Evolutionary conservation across 2,797 vertebrate species (phyloP), one percentile per base, ranked within the genome.

Genomic region (Mus caroli): DNA sequence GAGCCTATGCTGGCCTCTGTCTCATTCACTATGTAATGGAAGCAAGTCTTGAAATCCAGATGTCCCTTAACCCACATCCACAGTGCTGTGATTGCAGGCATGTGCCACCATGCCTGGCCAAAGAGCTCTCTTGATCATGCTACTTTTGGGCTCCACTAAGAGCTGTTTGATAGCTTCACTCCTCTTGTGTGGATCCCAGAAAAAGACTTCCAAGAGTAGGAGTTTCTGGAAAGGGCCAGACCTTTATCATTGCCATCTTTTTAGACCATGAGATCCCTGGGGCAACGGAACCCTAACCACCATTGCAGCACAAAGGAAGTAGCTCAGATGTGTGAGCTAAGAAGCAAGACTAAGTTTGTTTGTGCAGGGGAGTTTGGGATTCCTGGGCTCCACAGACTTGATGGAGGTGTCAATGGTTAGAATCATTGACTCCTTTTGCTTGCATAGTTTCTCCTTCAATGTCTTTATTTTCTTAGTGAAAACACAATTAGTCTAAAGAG

Each of bases 401-500:
- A 52, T 11, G 28, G 28, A 26, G 13, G 14, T 22, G 28, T 10
- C 40, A 84, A 67, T 28, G n/a, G 54, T 67, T 77, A 75, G 64
- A 71, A 64, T 82, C 24, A 84, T n/a, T 78, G 37, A 73, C 14
- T 43, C 60, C 92, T 73, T 79, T 62, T 79, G 26, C 28, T 31
- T 46, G 9, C n/a, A 69, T 3, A 78, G 20, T 46, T 77, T 87
- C 56, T 92, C 7, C 82, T 77, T 69, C 13, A 52, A 3, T 90
- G 58, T 40, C 54, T 93, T 91, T 34, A 46, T 93, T 92, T 69
- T 84, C 64, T 94, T 73, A 92, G 82, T 1, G 54, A 79, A 82
- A 89, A 75, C 24, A 71, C 46, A 76, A 79, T n/a, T 62, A 75
- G 7, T 79, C 6, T 60, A 60, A 17, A 90, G 22, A 83, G 73